A percentile compares a stretch with the other conserved stretches of the same genome.
These are phyloP conservation scores for Atherinosoma microstoma DNA, from an alignment of 2,797 vertebrate genomes.

Conservation along the genomic window DNA sequence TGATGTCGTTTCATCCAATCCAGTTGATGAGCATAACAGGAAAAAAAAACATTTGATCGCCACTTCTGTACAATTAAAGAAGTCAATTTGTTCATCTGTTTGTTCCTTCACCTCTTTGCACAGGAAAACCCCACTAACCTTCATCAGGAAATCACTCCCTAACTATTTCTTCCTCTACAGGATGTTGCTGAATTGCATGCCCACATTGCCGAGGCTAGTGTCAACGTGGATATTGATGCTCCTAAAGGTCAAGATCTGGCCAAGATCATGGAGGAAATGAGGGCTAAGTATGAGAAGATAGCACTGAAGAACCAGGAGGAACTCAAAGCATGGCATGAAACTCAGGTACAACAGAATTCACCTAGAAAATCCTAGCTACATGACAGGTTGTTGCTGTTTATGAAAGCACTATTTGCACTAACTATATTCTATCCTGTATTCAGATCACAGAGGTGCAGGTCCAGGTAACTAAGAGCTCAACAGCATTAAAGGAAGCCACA, in stretches of 20 bases:
- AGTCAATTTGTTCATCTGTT: slow-evolving; percentile 1
- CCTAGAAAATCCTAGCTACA: not conserved
- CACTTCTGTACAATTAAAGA: not conserved
- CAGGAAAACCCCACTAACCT: slow-evolving; percentile 32
- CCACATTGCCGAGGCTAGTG: slow-evolving; percentile 81
- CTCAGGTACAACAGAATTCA: slow-evolving; percentile 75
- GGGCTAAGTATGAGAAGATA: slow-evolving; percentile 89
- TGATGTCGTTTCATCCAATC: not conserved
- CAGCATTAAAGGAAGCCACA: slow-evolving; percentile 79
- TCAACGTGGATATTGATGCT: slow-evolving; percentile 90
- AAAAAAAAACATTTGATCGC: slow-evolving; percentile 1
- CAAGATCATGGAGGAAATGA: slow-evolving; percentile 89
- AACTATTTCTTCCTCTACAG: slow-evolving; percentile 70
- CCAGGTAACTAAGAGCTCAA: slow-evolving; percentile 78
- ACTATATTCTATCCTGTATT: slow-evolving; percentile 21
- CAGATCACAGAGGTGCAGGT: slow-evolving; percentile 83
- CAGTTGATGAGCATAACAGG: not conserved
- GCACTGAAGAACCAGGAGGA: slow-evolving; percentile 90
- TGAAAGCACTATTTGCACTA: not conserved
- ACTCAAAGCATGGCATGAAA: slow-evolving; percentile 86
- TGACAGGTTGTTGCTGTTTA: not conserved
- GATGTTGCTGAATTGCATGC: slow-evolving; percentile 85
- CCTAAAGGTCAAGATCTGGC: slow-evolving; percentile 90
- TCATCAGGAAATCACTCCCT: slow-evolving; percentile 59
- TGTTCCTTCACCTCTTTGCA: slow-evolving; percentile 33